Base-by-base conservation (phyloP, 1,140 invertebrate species). In the Drosophila bifasciata region DNA sequence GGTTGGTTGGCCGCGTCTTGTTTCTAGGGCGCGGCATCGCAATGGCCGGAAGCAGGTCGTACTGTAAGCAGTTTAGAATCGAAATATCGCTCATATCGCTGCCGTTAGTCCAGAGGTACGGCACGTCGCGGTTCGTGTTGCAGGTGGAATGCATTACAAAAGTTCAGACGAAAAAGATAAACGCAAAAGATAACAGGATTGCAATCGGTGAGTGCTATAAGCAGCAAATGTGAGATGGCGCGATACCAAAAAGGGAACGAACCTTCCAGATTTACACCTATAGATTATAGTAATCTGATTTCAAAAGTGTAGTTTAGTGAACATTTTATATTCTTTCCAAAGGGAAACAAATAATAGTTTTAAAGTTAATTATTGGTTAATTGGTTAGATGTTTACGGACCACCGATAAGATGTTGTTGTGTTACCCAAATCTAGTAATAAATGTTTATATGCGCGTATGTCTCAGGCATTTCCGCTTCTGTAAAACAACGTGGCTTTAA, bases 11-110 rank as follows among this genome's bases (percentile, higher is more conserved):
- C 50, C 62, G 46, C 49, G 49, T 68, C 39, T 56, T 69, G 61
- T 75, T 75, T 64, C 53, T 51, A 49, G 72, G 72, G 72, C 71
- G 72, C 72, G 72, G 72, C 39, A 53, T 66, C 43, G 23, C 36
- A 40, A 19, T 53, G 72, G 61, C 50, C 72, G 71, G 72, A 75
- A 75, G 66, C 19, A 17, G 7, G 21, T 17, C 28, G 46, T 25
- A 40, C 51, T 41, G 48, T 15, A 52, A 25, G 50, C 63, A 68
- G 63, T 68, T 48, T 40, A 67, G 45, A 67, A 46, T 64, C 16
- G n/a, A 11, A 45, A 68, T 56, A 68, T 45, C 62, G 48, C 48
- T 67, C 16, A 41, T 11, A 32, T 43, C 2, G 25, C 43, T 64
- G 16, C 58, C 43, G 21, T 43, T 63, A 32, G 61, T 36, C 13